Evolutionary conservation across 1,140 invertebrate genomes (phyloP), one percentile per base, ranked within the genome.

Genomic region (Sycophila sp.): DNA sequence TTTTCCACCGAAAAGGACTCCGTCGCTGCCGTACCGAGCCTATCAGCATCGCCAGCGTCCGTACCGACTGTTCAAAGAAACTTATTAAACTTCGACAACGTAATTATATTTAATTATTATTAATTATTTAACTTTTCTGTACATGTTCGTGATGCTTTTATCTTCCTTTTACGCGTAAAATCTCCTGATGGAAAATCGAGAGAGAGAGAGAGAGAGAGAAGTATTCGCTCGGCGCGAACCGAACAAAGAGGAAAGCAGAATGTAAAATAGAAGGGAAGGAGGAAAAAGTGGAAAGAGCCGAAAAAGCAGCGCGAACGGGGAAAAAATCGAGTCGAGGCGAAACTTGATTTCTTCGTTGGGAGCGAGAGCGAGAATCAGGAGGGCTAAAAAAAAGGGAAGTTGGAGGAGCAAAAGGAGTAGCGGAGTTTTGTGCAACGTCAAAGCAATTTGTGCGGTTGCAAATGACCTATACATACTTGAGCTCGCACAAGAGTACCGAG

Each of bases 371-470:
- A 67, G 67, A 67, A 45, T 5, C 7, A 17, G 67, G 26, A 10
- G 10, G 13, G 40, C n/a, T n/a, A n/a, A n/a, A n/a, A n/a, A n/a
- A n/a, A n/a, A n/a, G n/a, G n/a, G n/a, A n/a, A n/a, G n/a, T n/a
- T 15, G 11, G 53, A 17, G 40, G 40, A 17, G 30, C 26, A 4
- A 4, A 3, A 34, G n/a, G 13, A 59, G 26, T 38, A 28, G 60
- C 15, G n/a, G 17, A 49, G 28, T 24, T 32, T 49, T 32, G 28
- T 10, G 24, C 28, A 30, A 47, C 64, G 66, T 69, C 66, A 60
- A 53, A 69, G 42, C 66, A 40, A 69, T 49, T 60, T 32, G 24
- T 69, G 66, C n/a, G 66, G 66, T 69, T 34, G 56, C 56, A 26
- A 40, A 26, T 38, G 22, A 26, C 15, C 22, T 49, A 67, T 49